Base-by-base conservation (phyloP, 2,888 invertebrate genomes). In the Melipona beecheii region DNA sequence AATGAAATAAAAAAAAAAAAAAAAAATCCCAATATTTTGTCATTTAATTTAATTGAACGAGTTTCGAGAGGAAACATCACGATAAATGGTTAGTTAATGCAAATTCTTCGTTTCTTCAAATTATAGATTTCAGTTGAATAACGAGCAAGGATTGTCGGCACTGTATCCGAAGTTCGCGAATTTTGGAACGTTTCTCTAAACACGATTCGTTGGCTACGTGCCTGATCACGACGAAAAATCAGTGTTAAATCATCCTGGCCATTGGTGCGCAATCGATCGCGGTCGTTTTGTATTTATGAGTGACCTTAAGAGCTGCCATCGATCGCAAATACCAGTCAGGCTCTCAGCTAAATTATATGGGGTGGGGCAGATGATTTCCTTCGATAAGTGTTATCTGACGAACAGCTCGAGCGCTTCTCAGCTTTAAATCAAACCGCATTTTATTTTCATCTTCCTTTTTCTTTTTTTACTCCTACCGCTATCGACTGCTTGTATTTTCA, bases 241-340 rank as follows among this genome's bases (percentile, higher is more conserved):
- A 49, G 19, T 68, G 65, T 68, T 70, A 77, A 81, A 89, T 78
- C 74, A 79, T 64, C 52, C 72, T 50, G 64, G 64, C 65, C 69
- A 60, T 75, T 78, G 58, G 52, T 24, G 68, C 52, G 75, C 68
- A 73, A 88, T 87, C 85, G 84, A 60, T 75, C 70, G 78, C 27
- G 69, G 58, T 73, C 71, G 78, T 77, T 60, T 68, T 68, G 68
- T 87, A 84, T 89, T 89, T 87, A 86, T 72, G 78, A 78, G 58
- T 74, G 83, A 87, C 82, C 78, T 89, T 85, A 86, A 75, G 66
- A 74, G 71, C 56, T 62, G 50, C 49, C 79, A 80, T 89, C 86
- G 81, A 89, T 87, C 60, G 54, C 58, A 43, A 58, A 73, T 69
- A 27, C 60, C 75, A 27, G 36, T 21, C 27, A 31, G 62, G 75